Evolutionary conservation across 1,140 invertebrate species (phyloP), one percentile per base, ranked within the genome.

Genomic region (Drosophila watanabei): DNA sequence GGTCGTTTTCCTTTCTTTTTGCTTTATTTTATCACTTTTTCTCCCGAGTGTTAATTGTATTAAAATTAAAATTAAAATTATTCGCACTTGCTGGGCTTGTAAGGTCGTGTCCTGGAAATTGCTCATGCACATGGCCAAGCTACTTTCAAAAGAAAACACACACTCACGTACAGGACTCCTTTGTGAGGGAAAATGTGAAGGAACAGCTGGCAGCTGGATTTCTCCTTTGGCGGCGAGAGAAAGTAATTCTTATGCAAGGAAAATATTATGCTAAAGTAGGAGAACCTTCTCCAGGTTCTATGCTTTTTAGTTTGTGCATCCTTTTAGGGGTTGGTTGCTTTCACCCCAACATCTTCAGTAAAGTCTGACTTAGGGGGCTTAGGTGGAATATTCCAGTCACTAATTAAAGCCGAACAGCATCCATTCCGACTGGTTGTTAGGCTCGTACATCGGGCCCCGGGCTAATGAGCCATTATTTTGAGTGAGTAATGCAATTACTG

Each of bases 401-500:
- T 73, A 73, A 75, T 73, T 75, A 52, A 73, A 52, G 71, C 37
- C 32, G n/a, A 37, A 32, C 33, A 51, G 54, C n/a, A 61, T 13
- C 43, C 32, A 41, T 51, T 72, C 14, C 45, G 7, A 33, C 56
- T 66, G 30, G 18, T 62, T 33, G 32, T 56, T 57, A 57, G 54
- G 20, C 32, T 37, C 41, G 37, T 54, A 30, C 63, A 68, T 51
- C 18, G 48, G 48, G 49, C 41, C 33, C 30, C 20, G 20, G 35
- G 73, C 63, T 69, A 83, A 83, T 75, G 80, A 64, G 80, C 43
- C 76, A 82, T 79, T 82, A 79, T 49, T 75, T 83, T 83, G 75
- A 79, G 75, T 82, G 80, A 65, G 69, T 75, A 83, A 83, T 69
- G 69, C 80, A 83, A 83, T 83, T 79, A 82, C 80, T 62, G 54